Evolutionary conservation across 2,113 vertebrate genomes (phyloP).

Genomic region (Myodes glareolus): DNA sequence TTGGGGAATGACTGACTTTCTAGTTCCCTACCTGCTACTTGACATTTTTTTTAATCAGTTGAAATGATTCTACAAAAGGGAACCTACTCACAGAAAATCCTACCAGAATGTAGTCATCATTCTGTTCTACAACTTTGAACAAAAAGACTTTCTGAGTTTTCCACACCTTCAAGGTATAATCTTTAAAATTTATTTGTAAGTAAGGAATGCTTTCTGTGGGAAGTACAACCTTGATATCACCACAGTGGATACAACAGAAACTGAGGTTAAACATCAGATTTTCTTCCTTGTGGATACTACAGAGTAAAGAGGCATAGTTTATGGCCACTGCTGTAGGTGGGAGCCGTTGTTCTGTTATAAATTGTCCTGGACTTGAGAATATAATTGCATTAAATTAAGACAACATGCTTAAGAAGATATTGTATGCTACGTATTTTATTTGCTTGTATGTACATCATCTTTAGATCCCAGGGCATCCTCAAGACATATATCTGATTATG

Average conservation of each 20-base stretch:
- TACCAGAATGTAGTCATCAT: not conserved
- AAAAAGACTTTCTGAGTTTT: slow-evolving; percentile 15
- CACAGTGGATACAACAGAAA: not conserved
- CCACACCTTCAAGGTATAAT: not conserved
- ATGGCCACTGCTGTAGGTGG: not conserved
- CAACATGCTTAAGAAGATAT: not conserved
- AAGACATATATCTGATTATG: not conserved
- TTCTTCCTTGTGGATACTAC: not conserved
- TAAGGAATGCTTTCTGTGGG: not conserved
- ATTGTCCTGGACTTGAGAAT: not conserved
- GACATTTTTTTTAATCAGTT: not conserved
- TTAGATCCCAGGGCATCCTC: not conserved
- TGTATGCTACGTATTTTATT: not conserved
- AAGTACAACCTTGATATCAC: not conserved
- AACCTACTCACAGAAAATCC: no score
- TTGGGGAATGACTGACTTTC: not conserved
- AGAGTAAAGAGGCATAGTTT: not conserved
- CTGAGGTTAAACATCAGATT: not conserved
- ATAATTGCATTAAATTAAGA: not conserved
- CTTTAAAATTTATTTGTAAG: not conserved
- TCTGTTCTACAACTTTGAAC: not conserved
- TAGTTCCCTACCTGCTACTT: not conserved
- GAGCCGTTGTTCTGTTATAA: not conserved
- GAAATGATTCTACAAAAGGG: not conserved
- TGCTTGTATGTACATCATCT: not conserved